Evolutionary conservation across 1,140 invertebrate species (phyloP).

Genomic region (Anastatus disparis): DNA sequence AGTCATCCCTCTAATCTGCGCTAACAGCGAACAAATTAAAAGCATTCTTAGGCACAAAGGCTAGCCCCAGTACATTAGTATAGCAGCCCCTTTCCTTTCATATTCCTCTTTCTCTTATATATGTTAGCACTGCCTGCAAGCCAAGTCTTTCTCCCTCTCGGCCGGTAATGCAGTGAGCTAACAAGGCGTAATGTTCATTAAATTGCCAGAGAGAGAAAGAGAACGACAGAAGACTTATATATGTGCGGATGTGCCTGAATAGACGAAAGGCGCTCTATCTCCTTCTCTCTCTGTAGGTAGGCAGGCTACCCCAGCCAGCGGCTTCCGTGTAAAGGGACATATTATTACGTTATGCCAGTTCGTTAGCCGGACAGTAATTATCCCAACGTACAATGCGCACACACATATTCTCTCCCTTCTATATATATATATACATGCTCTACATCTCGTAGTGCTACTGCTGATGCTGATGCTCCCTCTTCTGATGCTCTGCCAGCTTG

Average conservation of each 20-base stretch:
- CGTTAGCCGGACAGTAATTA: constrained; percentile 52
- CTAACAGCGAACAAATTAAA: constrained; percentile 50
- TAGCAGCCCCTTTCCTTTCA: too few species aligned
- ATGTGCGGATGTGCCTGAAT: not conserved
- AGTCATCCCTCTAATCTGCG: constrained; percentile 48
- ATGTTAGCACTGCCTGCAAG: too few species aligned
- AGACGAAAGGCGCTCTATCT: too few species aligned
- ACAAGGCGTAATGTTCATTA: constrained; percentile 56
- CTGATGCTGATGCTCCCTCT: too few species aligned
- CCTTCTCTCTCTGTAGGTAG: too few species aligned
- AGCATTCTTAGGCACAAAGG: constrained; percentile 51
- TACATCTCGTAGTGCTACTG: too few species aligned
- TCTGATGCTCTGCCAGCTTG: not conserved
- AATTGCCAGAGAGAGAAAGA: constrained; percentile 38
- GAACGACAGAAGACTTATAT: constrained; percentile 9
- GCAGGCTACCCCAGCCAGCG: too few species aligned
- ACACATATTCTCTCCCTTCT: too few species aligned
- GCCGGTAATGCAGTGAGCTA: constrained; percentile 46
- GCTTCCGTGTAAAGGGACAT: constrained; percentile 42
- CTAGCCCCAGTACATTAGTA: too few species aligned
- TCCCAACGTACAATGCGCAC: constrained; percentile 34
- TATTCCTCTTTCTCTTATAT: too few species aligned
- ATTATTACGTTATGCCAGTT: constrained; percentile 53
- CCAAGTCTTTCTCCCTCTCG: constrained; percentile 41
- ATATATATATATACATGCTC: too few species aligned